A percentile compares a stretch with the other conserved stretches of the same genome.
phyloP scores from a whole-genome alignment of 2,888 invertebrate species.

The Drosophila kuntzei region DNA sequence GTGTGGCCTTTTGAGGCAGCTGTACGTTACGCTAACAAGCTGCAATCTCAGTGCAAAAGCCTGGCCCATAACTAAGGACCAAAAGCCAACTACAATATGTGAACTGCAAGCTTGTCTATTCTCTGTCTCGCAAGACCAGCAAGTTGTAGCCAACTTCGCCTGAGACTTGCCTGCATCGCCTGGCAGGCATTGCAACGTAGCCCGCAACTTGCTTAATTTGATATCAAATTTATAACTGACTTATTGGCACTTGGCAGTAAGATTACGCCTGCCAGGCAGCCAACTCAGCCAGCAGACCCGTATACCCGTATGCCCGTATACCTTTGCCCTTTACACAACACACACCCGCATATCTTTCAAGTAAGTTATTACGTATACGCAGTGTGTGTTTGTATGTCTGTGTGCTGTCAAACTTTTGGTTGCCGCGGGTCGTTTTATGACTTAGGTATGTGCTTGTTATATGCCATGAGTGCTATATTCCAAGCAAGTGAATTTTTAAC shows the following conservation, averaged over 20 bases:
- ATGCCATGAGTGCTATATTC: constrained; percentile 44
- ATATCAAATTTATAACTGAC: constrained; percentile 82
- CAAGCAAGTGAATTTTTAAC: constrained; percentile 48
- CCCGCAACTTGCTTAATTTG: constrained; percentile 71
- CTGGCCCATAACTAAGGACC: constrained; percentile 43
- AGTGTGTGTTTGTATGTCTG: constrained; percentile 26
- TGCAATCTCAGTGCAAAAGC: constrained; percentile 46
- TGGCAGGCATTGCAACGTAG: constrained; percentile 22
- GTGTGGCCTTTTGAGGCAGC: constrained; percentile 26
- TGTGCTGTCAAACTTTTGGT: constrained; percentile 44
- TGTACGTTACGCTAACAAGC: constrained; percentile 53
- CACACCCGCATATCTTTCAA: constrained; percentile 23
- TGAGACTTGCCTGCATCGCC: constrained; percentile 11
- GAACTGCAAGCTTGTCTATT: constrained; percentile 23
- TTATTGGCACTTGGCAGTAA: constrained; percentile 78
- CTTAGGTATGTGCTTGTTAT: constrained; percentile 41
- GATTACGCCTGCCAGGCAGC: constrained; percentile 67
- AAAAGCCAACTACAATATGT: constrained; percentile 52
- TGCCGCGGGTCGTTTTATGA: constrained; percentile 51
- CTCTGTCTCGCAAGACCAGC: constrained; percentile 22
- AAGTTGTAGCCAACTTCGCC: constrained; percentile 53
- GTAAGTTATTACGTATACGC: constrained; percentile 66
- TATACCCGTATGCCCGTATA: not conserved
- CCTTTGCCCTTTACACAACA: constrained; percentile 4
- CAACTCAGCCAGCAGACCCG: constrained; percentile 13